Evolutionary conservation across 2,113 vertebrate genomes (phyloP).

Genomic region (Callipepla californica): DNA sequence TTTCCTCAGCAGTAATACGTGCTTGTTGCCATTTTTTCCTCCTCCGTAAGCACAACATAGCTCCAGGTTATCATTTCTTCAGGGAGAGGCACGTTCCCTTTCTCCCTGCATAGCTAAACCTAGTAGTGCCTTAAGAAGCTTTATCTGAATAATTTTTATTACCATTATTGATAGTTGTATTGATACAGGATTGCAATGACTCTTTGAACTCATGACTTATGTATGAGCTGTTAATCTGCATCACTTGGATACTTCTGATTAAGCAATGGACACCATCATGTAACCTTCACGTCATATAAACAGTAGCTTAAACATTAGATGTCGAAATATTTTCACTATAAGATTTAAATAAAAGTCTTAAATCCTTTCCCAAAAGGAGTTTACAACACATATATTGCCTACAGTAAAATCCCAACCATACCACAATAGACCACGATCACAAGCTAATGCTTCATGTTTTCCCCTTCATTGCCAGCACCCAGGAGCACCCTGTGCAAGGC

Average conservation of each 20-base stretch:
- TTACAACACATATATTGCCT: too few relatives aligned
- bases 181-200: slow-evolving; percentile 3
- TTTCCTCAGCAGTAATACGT: not conserved
- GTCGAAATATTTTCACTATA: not conserved
- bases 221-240: slow-evolving; percentile 23
- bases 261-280: not conserved
- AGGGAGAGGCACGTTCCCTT: not conserved
- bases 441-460: not conserved
- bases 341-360: not conserved
- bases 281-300: not conserved
- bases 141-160: slow-evolving; percentile 20
- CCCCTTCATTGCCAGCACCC: not conserved
- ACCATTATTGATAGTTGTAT: slow-evolving; percentile 47
- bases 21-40: not conserved
- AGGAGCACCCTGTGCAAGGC: not conserved
- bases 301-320: not conserved
- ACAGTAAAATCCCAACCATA: not conserved
- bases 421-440: not conserved
- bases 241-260: rapidly evolving
- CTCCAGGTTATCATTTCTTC: not conserved
- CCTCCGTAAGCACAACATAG: not conserved
- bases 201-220: slow-evolving; percentile 31
- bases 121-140: slow-evolving; percentile 21
- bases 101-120: not conserved
- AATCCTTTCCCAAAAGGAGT: not conserved